Evolutionary conservation across 2,797 vertebrate genomes (phyloP), one percentile per base, ranked within the genome.

Genomic region (Coracias cyanogaster): DNA sequence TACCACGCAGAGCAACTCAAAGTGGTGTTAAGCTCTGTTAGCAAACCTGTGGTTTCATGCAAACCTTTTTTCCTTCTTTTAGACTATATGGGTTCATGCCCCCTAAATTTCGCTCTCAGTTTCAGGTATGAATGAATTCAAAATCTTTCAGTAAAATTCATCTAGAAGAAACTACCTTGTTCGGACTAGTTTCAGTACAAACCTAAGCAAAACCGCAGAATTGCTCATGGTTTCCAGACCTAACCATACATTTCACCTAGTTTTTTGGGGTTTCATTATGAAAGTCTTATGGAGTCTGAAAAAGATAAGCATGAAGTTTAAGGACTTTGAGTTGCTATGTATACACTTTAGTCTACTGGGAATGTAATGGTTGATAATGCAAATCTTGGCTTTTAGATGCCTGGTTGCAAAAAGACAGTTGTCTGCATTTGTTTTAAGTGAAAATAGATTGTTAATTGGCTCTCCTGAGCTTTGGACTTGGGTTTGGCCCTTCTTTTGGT

Each of bases 131-230:
- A 96, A 96, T 77, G 82, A 94, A 79, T 62, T 90, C 35, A 73
- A 61, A 64, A 77, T 76, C 46, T 82, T 91, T 43, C 90, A 83
- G 73, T 82, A 39, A 78, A 33, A 54, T 41, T 90, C 62, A 70
- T 41, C 70, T 18, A 46, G 86, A 79, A 91, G 62, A 88, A 95
- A 35, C 82, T 83, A 80, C 70, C 46, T 52, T 73, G 25, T 77
- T 60, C 2, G 65, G 93, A 37, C 82, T 66, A 43, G 73, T 94
- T 95, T 95, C 96, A 82, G 80, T 79, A 79, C 87, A 94, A 93
- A 82, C 77, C 85, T 72, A 79, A 90, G 70, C 70, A 91, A 95
- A 97, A 95, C 94, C 96, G 92, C 95, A 97, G 80, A 93, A 86
- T 4, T 93, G 70, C 62, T 96, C 93, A 96, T 82, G 94, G 95